phyloP scores from a whole-genome alignment of 2,113 vertebrate genomes.

The Nyctereutes procyonoides region DNA sequence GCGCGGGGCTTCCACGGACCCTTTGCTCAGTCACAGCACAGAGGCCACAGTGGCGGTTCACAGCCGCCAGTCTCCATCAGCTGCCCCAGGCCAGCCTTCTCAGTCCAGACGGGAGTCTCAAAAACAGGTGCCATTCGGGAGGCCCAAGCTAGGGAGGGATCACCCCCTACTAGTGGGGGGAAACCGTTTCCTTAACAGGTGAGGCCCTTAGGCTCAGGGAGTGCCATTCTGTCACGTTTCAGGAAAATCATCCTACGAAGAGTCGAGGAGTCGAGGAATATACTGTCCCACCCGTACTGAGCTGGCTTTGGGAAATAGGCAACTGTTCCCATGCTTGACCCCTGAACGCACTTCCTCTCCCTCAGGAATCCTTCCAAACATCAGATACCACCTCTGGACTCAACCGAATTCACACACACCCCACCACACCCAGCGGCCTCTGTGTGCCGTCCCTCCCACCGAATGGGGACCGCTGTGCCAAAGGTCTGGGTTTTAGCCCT shows the following conservation, averaged over 20 bases:
- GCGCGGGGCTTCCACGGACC: accelerated
- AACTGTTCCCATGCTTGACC: background rate
- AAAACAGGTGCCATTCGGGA: background rate
- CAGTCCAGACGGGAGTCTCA: background rate
- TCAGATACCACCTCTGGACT: background rate
- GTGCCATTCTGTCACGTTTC: background rate
- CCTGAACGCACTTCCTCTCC: too few species aligned
- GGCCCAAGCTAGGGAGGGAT: background rate
- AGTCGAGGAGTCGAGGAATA: background rate
- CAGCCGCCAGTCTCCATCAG: background rate
- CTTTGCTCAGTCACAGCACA: accelerated
- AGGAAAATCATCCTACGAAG: background rate
- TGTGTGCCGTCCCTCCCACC: background rate
- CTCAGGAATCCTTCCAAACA: background rate
- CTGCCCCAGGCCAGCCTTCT: background rate
- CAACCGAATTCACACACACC: background rate
- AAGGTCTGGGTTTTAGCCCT: background rate
- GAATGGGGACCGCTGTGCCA: accelerated
- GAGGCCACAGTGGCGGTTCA: background rate
- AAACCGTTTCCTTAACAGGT: too few species aligned
- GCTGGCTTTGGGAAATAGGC: background rate
- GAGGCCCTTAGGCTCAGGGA: background rate
- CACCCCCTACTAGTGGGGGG: background rate
- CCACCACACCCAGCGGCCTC: background rate
- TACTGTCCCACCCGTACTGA: background rate